Percentiles rank a stretch among this genome's conserved stretches.
Evolutionary conservation across 2,113 vertebrate species (phyloP).

Genomic region (Cathartes aura): DNA sequence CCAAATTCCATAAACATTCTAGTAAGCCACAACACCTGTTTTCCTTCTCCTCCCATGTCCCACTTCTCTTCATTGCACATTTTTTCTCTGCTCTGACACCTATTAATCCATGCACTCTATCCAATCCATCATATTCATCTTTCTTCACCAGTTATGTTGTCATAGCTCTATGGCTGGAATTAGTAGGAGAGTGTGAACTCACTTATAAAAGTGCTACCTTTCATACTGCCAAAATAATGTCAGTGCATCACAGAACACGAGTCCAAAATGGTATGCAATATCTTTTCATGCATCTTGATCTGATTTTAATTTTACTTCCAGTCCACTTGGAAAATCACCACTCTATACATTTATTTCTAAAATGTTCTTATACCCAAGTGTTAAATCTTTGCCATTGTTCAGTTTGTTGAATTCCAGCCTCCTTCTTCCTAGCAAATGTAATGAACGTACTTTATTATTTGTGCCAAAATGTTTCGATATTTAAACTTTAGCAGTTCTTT

Average conservation of each 20-base stretch:
- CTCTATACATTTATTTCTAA: background rate
- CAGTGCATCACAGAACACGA: constrained; percentile 32
- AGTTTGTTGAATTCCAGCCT: background rate
- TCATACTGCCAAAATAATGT: constrained; percentile 57
- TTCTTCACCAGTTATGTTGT: constrained; percentile 39
- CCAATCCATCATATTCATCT: constrained; percentile 48
- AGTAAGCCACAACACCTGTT: constrained; percentile 44
- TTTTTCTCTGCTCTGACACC: constrained; percentile 40
- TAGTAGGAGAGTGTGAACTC: constrained; percentile 26
- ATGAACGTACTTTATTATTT: background rate
- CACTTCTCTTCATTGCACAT: constrained; percentile 8
- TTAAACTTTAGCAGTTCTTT: background rate
- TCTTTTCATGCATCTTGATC: constrained; percentile 33
- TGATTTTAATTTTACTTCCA: constrained; percentile 45
- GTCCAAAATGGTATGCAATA: constrained; percentile 25
- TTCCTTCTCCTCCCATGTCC: constrained; percentile 17
- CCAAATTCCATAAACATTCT: constrained; percentile 56
- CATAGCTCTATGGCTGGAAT: constrained; percentile 1
- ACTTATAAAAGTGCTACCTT: constrained; percentile 15
- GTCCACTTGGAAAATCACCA: constrained; percentile 42
- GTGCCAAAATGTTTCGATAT: constrained; percentile 15
- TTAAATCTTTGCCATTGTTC: constrained; percentile 28
- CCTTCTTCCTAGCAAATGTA: background rate
- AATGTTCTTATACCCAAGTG: background rate
- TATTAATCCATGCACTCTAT: constrained; percentile 47